These are phyloP conservation scores for Rhaphigaster nebulosa DNA, from an alignment of 2,888 invertebrate species.

Conservation along the genomic window DNA sequence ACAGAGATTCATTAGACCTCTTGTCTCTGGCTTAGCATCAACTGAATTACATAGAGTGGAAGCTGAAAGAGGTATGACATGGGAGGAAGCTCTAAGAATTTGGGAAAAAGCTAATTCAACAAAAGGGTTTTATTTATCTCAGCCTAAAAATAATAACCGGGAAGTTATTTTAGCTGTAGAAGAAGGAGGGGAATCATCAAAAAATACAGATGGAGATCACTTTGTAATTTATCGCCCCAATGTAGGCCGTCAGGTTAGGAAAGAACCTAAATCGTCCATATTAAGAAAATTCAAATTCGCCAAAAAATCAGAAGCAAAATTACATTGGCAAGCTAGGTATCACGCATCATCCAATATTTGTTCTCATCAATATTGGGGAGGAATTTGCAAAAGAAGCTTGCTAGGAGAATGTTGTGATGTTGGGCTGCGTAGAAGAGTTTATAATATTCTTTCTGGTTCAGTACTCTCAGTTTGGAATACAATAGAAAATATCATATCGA, in stretches of 20 bases:
- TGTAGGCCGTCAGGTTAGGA: slow-evolving; percentile 83
- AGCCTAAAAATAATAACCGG: slow-evolving; percentile 70
- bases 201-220: slow-evolving; percentile 75
- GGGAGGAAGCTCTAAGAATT: slow-evolving; percentile 72
- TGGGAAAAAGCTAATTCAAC: slow-evolving; percentile 70
- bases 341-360: slow-evolving; percentile 59
- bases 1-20: slow-evolving; percentile 71
- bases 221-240: slow-evolving; percentile 80
- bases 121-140: slow-evolving; percentile 83
- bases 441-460: slow-evolving; percentile 62
- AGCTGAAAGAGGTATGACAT: slow-evolving; percentile 74
- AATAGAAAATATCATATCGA: slow-evolving; percentile 60
- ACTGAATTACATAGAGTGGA: slow-evolving; percentile 72
- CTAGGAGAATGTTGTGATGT: slow-evolving; percentile 59
- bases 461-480: slow-evolving; percentile 61
- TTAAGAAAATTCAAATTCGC: slow-evolving; percentile 92
- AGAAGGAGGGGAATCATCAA: slow-evolving; percentile 69
- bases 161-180: slow-evolving; percentile 71
- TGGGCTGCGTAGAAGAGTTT: slow-evolving; percentile 59
- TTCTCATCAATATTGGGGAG: slow-evolving; percentile 61
- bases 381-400: slow-evolving; percentile 58
- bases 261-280: slow-evolving; percentile 88
- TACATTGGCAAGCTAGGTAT: slow-evolving; percentile 60
- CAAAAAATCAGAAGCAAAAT: slow-evolving; percentile 68
- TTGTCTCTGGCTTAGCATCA: slow-evolving; percentile 71